Evolutionary conservation across 2,888 invertebrate genomes (phyloP), one percentile per base, ranked within the genome.

Genomic region (Stenoptilia bipunctidactyla): DNA sequence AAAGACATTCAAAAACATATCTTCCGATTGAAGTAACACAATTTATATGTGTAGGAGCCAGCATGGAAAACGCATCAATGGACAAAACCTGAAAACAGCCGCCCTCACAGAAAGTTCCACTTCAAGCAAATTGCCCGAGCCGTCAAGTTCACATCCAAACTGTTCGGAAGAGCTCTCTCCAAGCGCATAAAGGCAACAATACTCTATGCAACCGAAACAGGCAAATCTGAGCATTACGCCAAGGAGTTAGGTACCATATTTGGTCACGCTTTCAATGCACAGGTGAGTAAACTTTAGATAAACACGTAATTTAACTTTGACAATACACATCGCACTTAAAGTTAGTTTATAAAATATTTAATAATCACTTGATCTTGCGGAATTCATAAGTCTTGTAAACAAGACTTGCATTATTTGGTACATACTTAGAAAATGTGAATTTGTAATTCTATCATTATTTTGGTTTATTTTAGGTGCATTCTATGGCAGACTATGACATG

Each of bases 51-150:
- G 25, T 9, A 93, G 92, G 94, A 94, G 51, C 87, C 92, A 0
- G 92, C 96, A 1, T 97, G 96, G 96, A 95, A 93, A 66, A 90
- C 89, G 4, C 94, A 97, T 66, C 83, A 93, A 40, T 97, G 96
- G 96, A 92, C 89, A 6, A 70, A 71, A 46, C 48, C 66, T 0
- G 72, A 70, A 15, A 86, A 85, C 48, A 91, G 90, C 58, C 92
- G 91, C 66, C 88, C 54, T 13, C 86, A 89, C 56, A 88, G 94
- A 58, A 97, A 96, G 83, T 96, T 96, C 72, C 94, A 96, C 72
- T 97, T 97, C 80, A 96, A 94, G 72, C 96, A 97, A 85, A 94
- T 97, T 55, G 97, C 97, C 37, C 89, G 94, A 56, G 97, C 97
- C 42, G 97, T 97, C 46, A 97, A 96, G 82, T 97, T 97, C 72